These are phyloP conservation scores for Fringilla coelebs DNA, from an alignment of 2,797 vertebrate species.

Conservation along the genomic window DNA sequence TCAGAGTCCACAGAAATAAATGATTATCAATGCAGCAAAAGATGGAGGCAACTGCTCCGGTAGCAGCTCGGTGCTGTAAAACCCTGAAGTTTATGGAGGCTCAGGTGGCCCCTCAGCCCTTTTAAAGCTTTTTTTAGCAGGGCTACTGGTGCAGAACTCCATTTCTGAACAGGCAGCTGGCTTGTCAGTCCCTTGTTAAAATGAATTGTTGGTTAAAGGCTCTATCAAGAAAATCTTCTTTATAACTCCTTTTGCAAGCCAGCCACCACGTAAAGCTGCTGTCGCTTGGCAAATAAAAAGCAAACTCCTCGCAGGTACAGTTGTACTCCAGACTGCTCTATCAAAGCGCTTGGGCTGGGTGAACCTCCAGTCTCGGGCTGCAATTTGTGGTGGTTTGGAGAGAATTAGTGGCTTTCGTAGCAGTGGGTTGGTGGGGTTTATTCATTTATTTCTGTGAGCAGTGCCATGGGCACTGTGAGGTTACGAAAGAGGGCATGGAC, in stretches of 20 bases:
- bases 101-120: constrained; percentile 55
- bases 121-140: constrained; percentile 61
- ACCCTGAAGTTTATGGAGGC: constrained; percentile 38
- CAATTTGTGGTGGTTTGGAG: neutral
- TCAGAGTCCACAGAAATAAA: neutral
- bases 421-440: neutral
- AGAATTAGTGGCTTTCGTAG: neutral
- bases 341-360: neutral
- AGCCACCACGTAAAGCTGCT: neutral
- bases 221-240: constrained; percentile 42
- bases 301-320: neutral
- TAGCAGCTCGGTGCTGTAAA: constrained; percentile 15
- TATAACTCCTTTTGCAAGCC: constrained; percentile 2
- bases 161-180: constrained; percentile 31
- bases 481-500: neutral
- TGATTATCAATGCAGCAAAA: constrained; percentile 54
- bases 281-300: neutral
- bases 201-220: constrained; percentile 62
- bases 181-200: constrained; percentile 44
- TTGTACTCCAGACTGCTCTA: accelerated
- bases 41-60: neutral
- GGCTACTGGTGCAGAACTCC: neutral
- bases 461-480: neutral
- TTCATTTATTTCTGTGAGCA: neutral
- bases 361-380: neutral